These are phyloP conservation scores for Gambusia holbrooki DNA, from an alignment of 2,113 vertebrate species.

Conservation along the genomic window DNA sequence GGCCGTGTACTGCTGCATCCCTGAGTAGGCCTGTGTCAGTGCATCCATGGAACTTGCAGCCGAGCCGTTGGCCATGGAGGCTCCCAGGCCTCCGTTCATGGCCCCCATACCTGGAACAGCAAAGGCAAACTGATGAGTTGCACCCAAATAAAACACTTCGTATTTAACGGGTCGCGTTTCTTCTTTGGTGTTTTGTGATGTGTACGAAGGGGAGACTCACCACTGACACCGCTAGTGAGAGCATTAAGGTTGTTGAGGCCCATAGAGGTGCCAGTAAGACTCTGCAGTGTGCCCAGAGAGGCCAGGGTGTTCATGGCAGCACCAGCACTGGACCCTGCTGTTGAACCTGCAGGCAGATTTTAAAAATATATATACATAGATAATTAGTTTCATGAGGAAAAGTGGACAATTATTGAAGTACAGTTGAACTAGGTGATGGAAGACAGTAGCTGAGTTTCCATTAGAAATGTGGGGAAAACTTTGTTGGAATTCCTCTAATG, in stretches of 20 bases:
- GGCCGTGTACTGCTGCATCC: slow-evolving; percentile 98
- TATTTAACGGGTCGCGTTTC: neutral
- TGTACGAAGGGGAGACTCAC: slow-evolving; percentile 73
- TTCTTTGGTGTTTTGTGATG: neutral
- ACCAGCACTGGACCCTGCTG: slow-evolving; percentile 88
- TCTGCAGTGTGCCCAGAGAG: slow-evolving; percentile 93
- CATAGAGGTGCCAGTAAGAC: slow-evolving; percentile 90
- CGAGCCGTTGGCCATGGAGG: slow-evolving; percentile 94
- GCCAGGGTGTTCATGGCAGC: slow-evolving; percentile 95
- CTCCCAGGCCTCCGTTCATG: slow-evolving; percentile 95
- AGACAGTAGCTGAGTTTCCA: no score
- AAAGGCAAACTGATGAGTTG: neutral
- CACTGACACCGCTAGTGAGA: slow-evolving; percentile 92
- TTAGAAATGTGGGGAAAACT: no score
- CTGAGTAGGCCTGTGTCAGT: slow-evolving; percentile 98
- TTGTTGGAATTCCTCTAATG: no score
- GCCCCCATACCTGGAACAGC: slow-evolving; percentile 86
- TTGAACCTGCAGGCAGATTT: slow-evolving; percentile 82
- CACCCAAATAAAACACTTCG: neutral
- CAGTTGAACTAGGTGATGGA: slow-evolving; percentile 25
- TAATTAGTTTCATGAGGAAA: slow-evolving; percentile 27
- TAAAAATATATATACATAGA: neutral
- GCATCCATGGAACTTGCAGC: slow-evolving; percentile 94
- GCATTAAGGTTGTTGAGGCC: slow-evolving; percentile 96
- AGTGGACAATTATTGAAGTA: slow-evolving; percentile 40